Percentiles rank a stretch among this genome's conserved stretches.
phyloP scores from a whole-genome alignment of 2,888 invertebrate genomes.

The Rhamnusium bicolor region DNA sequence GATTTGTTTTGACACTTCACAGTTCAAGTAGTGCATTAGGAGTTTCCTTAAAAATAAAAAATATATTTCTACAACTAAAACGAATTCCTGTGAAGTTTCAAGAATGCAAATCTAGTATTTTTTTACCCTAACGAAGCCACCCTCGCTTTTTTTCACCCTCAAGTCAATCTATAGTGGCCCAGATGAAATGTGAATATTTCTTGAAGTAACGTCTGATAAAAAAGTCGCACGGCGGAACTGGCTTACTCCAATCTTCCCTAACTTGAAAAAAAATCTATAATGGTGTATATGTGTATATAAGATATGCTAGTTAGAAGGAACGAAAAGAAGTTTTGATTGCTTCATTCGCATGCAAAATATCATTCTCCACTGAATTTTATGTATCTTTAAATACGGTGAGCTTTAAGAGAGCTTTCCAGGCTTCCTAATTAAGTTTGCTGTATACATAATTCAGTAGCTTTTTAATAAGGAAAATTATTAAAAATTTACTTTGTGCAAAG shows the following conservation, averaged over 20 bases:
- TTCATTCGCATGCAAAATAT: slow-evolving; percentile 62
- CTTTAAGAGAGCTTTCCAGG: slow-evolving; percentile 43
- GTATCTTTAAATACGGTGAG: slow-evolving; percentile 52
- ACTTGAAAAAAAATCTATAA: slow-evolving; percentile 72
- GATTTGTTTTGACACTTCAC: slow-evolving; percentile 15
- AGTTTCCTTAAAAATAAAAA: slow-evolving; percentile 42
- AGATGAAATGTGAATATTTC: slow-evolving; percentile 45
- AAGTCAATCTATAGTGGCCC: slow-evolving; percentile 67
- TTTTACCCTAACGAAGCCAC: slow-evolving; percentile 72
- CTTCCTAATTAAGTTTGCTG: slow-evolving; percentile 52
- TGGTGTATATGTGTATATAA: slow-evolving; percentile 71
- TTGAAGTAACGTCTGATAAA: slow-evolving; percentile 49
- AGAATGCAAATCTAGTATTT: slow-evolving; percentile 72
- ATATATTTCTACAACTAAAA: slow-evolving; percentile 55
- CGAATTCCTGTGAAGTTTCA: slow-evolving; percentile 66
- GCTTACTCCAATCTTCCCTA: slow-evolving; percentile 68
- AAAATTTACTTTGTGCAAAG: slow-evolving; percentile 46
- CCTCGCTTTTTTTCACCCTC: slow-evolving; percentile 71
- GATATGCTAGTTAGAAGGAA: slow-evolving; percentile 71
- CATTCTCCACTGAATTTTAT: slow-evolving; percentile 51
- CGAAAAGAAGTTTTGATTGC: slow-evolving; percentile 71
- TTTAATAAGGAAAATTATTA: slow-evolving; percentile 51
- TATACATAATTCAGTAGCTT: slow-evolving; percentile 53
- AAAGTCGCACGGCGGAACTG: slow-evolving; percentile 61
- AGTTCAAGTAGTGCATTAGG: slow-evolving; percentile 17